phyloP scores from a whole-genome alignment of 2,113 vertebrate genomes.

The Drymodes brunneopygia region DNA sequence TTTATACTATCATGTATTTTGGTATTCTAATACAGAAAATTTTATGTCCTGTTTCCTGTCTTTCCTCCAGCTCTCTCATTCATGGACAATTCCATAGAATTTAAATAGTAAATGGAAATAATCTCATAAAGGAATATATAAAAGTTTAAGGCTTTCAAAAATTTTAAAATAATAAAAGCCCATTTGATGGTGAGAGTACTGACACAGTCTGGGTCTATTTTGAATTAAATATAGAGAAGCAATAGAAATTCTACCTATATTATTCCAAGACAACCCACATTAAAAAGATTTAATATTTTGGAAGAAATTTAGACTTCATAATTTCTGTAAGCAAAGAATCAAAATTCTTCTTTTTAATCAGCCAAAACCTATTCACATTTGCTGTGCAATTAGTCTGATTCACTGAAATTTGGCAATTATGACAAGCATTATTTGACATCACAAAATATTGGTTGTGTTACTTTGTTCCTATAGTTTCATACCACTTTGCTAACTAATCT shows the following conservation, averaged over 20 bases:
- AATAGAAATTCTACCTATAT: not conserved
- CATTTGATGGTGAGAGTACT: not conserved
- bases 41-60: not conserved
- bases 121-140: not conserved
- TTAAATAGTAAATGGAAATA: not conserved
- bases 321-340: not conserved
- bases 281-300: not conserved
- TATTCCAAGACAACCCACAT: not conserved
- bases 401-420: not conserved
- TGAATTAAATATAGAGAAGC: not conserved
- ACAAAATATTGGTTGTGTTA: not conserved
- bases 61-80: not conserved
- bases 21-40: not conserved
- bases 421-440: not conserved
- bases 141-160: not conserved
- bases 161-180: not conserved
- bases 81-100: not conserved
- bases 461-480: not conserved
- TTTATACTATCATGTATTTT: not conserved
- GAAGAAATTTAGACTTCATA: not conserved
- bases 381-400: not conserved
- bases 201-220: not conserved
- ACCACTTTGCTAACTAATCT: not conserved
- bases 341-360: not conserved
- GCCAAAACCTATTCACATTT: not conserved